Conservation (phyloP, 1,140 invertebrate species). For the Liolophura sinensis region DNA sequence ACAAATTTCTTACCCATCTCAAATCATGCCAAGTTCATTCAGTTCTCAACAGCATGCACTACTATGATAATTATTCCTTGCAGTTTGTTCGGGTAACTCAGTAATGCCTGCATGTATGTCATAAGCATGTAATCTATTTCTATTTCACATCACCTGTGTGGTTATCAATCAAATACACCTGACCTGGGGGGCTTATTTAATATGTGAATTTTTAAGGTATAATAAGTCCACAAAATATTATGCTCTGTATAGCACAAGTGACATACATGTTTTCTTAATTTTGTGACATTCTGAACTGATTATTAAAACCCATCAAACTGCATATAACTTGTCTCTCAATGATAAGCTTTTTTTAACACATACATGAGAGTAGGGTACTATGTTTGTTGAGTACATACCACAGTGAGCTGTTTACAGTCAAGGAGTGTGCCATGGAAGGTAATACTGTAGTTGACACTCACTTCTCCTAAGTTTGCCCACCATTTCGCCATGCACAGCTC, state of each 20-base stretch:
- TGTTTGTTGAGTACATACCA: conserved; percentile 41
- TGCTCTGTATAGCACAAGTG: too few relatives aligned
- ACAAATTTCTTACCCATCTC: too few relatives aligned
- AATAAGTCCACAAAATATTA: too few relatives aligned
- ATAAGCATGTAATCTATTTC: too few relatives aligned
- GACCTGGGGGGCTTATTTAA: too few relatives aligned
- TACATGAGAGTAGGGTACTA: too few relatives aligned
- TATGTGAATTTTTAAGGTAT: too few relatives aligned
- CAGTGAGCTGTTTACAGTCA: conserved; percentile 39
- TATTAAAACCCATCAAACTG: not conserved
- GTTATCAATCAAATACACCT: not conserved
- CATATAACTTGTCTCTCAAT: not conserved
- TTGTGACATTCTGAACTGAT: not conserved
- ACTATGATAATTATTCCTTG: too few relatives aligned
- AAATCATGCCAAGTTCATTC: too few relatives aligned
- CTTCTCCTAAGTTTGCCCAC: conserved; percentile 87
- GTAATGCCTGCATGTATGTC: too few relatives aligned
- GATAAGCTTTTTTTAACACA: not conserved
- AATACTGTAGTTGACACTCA: conserved; percentile 74
- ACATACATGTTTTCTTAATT: too few relatives aligned
- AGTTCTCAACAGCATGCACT: not conserved
- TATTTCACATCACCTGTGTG: too few relatives aligned
- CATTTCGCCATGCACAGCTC: conserved; percentile 91
- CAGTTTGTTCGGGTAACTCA: not conserved
- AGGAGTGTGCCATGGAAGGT: conserved; percentile 83